Evolutionary conservation across 2,888 invertebrate species (phyloP).

Genomic region (Hecatera dysodea): DNA sequence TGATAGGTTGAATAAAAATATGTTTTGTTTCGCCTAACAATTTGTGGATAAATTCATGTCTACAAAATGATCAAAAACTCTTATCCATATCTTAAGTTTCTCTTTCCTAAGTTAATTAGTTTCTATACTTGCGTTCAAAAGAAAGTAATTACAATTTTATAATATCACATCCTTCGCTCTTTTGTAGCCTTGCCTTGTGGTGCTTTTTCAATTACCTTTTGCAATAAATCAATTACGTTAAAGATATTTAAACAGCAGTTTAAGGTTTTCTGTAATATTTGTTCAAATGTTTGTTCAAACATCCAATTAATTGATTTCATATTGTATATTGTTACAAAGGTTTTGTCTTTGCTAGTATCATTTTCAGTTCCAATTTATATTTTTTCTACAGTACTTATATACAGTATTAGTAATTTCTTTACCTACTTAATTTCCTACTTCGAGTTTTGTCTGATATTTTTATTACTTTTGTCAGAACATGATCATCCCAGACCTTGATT

Average conservation of each 20-base stretch:
- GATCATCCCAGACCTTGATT: not conserved
- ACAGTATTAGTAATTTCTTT: no score
- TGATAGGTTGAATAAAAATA: not conserved
- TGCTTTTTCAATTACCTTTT: slow-evolving; percentile 11
- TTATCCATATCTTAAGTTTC: no score
- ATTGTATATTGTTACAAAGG: not conserved
- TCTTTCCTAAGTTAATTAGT: no score
- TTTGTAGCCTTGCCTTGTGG: not conserved
- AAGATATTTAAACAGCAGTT: not conserved
- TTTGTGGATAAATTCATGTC: not conserved
- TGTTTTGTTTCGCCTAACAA: not conserved
- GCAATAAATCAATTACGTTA: slow-evolving; percentile 2
- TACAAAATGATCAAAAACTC: not conserved
- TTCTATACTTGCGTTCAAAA: no score
- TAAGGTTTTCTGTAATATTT: not conserved
- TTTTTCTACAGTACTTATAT: not conserved
- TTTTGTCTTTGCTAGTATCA: not conserved
- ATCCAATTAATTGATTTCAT: not conserved
- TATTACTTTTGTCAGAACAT: not conserved
- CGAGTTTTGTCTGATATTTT: not conserved
- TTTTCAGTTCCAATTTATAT: not conserved
- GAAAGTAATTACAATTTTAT: not conserved
- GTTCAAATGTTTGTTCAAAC: not conserved
- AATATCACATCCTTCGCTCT: no score
- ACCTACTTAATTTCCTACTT: not conserved